Evolutionary conservation across 2,113 vertebrate species (phyloP).

Genomic region (Merops nubicus): DNA sequence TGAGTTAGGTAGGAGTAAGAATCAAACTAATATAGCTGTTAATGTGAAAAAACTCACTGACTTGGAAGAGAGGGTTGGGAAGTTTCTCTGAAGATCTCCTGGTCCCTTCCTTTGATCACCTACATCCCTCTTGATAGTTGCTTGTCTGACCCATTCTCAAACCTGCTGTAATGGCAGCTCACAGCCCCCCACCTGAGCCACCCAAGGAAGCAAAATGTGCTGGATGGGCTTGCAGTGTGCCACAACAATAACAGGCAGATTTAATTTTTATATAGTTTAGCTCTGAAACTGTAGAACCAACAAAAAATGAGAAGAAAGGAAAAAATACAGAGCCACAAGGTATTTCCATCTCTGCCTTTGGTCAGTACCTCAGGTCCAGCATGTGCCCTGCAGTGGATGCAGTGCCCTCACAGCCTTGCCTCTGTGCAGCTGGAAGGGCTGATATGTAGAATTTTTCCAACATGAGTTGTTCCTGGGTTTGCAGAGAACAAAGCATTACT

Average conservation of each 20-base stretch:
- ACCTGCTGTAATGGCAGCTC: neutral
- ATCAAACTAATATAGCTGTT: neutral
- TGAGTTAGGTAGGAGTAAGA: neutral
- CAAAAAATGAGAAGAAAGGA: neutral
- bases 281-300: neutral
- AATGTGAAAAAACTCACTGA: neutral
- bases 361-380: neutral
- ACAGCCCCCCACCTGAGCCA: neutral
- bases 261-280: neutral
- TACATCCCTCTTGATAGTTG: neutral
- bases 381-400: neutral
- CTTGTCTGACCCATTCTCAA: neutral
- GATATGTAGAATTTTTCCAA: neutral
- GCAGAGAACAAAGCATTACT: neutral
- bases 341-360: neutral
- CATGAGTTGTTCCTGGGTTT: neutral
- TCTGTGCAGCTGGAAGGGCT: neutral
- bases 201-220: neutral
- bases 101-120: neutral
- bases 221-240: neutral
- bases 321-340: rapidly evolving
- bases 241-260: neutral
- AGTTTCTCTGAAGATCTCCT: neutral
- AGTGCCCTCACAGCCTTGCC: neutral
- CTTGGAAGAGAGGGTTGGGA: neutral